phyloP scores from a whole-genome alignment of 1,140 invertebrate species.

The Tribolium castaneum region DNA sequence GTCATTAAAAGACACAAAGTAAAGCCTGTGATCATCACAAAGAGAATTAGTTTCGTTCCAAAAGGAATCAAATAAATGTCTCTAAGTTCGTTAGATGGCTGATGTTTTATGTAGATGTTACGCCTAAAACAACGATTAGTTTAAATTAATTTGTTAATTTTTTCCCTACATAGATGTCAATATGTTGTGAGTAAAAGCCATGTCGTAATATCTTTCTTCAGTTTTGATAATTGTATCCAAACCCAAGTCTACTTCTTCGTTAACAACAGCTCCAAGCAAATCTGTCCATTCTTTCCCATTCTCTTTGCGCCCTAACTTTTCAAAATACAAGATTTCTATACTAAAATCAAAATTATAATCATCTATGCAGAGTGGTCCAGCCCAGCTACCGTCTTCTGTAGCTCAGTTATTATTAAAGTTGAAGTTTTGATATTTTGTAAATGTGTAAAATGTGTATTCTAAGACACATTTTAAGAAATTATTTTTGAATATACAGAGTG shows the following conservation, averaged over 20 bases:
- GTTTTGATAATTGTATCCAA: slow-evolving; percentile 70
- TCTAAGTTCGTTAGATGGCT: slow-evolving; percentile 69
- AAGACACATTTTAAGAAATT: too few relatives aligned
- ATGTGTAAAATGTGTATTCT: too few relatives aligned
- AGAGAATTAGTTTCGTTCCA: slow-evolving; percentile 66
- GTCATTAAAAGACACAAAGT: slow-evolving; percentile 63
- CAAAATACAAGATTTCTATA: slow-evolving; percentile 64
- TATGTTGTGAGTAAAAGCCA: slow-evolving; percentile 66
- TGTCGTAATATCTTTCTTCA: slow-evolving; percentile 66
- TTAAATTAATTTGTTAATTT: background rate
- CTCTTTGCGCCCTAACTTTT: slow-evolving; percentile 68
- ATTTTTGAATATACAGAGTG: too few relatives aligned
- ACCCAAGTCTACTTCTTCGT: slow-evolving; percentile 69
- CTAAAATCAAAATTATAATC: slow-evolving; percentile 61
- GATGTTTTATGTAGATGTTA: slow-evolving; percentile 73
- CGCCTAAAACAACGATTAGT: slow-evolving; percentile 63
- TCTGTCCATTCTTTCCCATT: slow-evolving; percentile 71
- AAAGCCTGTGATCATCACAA: slow-evolving; percentile 67
- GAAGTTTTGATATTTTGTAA: too few relatives aligned
- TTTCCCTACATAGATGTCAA: slow-evolving; percentile 45
- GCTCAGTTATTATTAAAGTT: too few relatives aligned
- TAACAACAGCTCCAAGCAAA: slow-evolving; percentile 69
- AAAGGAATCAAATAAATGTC: slow-evolving; percentile 75
- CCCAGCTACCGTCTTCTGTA: too few relatives aligned
- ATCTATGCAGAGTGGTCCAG: too few relatives aligned